Evolutionary conservation across 2,888 invertebrate genomes (phyloP).

Genomic region (Magallana nippona): DNA sequence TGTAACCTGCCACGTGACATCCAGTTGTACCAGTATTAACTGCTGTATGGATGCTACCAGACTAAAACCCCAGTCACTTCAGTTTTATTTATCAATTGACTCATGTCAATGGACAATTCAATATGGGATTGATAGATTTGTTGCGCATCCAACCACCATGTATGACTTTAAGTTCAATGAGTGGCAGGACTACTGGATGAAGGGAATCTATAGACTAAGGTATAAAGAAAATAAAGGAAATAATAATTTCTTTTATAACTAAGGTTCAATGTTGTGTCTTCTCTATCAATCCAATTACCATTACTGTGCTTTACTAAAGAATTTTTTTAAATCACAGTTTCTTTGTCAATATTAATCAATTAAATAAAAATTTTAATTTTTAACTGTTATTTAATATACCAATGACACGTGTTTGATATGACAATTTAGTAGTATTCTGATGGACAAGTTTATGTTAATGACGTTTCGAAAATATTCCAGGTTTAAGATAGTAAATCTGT

Average conservation of each 20-base stretch:
- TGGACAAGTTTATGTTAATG: background rate
- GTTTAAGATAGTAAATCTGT: conserved; percentile 48
- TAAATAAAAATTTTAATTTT: no score
- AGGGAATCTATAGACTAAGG: conserved; percentile 51
- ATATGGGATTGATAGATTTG: conserved; percentile 49
- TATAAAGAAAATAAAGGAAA: conserved; percentile 34
- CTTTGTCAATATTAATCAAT: no score
- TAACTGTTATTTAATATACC: no score
- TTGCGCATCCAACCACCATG: conserved; percentile 40
- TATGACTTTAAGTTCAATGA: conserved; percentile 50
- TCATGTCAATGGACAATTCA: conserved; percentile 45
- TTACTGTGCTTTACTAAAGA: no score
- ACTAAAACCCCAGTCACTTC: conserved; percentile 27
- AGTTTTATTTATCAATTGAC: conserved; percentile 43
- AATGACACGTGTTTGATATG: no score
- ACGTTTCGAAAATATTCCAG: conserved; percentile 35
- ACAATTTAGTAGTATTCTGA: no score
- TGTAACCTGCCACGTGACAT: conserved; percentile 50
- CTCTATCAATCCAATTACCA: no score
- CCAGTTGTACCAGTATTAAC: conserved; percentile 48
- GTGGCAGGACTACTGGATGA: conserved; percentile 50
- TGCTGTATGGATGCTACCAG: conserved; percentile 49
- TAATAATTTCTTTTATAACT: no score
- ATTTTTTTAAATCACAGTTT: no score
- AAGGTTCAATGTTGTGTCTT: no score